These are phyloP conservation scores for Tragulus kanchil DNA, from an alignment of 2,113 vertebrate species.

Conservation along the genomic window DNA sequence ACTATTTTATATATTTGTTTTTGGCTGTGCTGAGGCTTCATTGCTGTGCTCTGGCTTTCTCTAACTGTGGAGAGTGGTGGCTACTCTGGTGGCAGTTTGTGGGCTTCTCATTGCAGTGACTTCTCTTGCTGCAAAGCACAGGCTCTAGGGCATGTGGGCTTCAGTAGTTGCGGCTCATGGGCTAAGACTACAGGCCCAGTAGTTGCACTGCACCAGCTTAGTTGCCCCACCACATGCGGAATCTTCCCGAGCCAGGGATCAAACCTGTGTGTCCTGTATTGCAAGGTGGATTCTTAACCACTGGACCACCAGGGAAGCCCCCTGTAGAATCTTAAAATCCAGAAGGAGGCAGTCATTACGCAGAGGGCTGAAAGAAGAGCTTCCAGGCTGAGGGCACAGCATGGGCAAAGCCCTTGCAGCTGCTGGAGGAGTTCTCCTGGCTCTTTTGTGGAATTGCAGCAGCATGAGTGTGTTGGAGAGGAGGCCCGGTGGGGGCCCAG, in stretches of 20 bases:
- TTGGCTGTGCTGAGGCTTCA: background rate
- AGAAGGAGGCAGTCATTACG: background rate
- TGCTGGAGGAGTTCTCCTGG: background rate
- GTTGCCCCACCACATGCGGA: background rate
- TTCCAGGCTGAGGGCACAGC: background rate
- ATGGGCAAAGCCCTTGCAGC: background rate
- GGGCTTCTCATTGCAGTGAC: background rate
- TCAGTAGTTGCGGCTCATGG: background rate
- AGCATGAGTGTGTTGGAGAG: fast-evolving
- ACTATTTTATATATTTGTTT: background rate
- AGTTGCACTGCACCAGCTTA: background rate
- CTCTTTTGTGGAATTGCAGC: background rate
- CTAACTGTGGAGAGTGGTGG: fast-evolving
- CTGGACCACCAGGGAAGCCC: background rate
- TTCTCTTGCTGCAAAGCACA: background rate
- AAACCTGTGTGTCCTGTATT: background rate
- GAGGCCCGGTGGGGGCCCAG: background rate
- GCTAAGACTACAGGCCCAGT: background rate
- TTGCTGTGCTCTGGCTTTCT: background rate
- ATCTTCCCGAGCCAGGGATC: background rate
- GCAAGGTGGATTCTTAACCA: background rate
- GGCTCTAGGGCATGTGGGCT: background rate
- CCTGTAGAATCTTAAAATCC: background rate
- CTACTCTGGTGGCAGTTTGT: background rate
- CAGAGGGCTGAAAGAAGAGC: background rate